Percentiles rank a stretch among this genome's conserved stretches.
Conservation (phyloP, 2,797 vertebrate species). For the Brotula barbata region DNA sequence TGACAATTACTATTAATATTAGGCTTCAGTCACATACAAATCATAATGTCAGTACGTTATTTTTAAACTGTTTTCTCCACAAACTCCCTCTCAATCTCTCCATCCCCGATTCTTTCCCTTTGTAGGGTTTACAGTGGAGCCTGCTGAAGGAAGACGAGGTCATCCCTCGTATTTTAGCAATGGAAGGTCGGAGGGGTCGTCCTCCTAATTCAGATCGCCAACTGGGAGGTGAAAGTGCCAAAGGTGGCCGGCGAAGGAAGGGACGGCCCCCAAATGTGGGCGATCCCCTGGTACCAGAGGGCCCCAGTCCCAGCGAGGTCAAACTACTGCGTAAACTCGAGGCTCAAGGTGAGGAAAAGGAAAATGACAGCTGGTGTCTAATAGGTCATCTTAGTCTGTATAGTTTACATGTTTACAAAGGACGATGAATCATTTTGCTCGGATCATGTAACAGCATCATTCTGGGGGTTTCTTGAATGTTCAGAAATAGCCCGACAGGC, state of each 20-base stretch:
- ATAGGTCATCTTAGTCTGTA: too few relatives aligned
- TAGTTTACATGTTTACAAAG: neutral
- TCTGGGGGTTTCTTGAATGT: slow-evolving; percentile 39
- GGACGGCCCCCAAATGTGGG: slow-evolving; percentile 93
- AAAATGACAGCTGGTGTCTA: slow-evolving; percentile 33
- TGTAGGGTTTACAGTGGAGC: slow-evolving; percentile 96
- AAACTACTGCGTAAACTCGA: slow-evolving; percentile 95
- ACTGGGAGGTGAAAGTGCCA: slow-evolving; percentile 77
- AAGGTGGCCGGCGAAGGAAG: slow-evolving; percentile 85
- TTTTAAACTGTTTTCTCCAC: slow-evolving; percentile 11
- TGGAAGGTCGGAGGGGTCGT: slow-evolving; percentile 92
- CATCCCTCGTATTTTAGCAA: slow-evolving; percentile 90
- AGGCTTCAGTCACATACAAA: slow-evolving; percentile 26
- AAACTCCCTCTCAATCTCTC: slow-evolving; percentile 24
- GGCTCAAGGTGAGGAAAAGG: slow-evolving; percentile 88
- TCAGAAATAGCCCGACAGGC: slow-evolving; percentile 97
- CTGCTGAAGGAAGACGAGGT: slow-evolving; percentile 95
- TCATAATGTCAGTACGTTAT: slow-evolving; percentile 16
- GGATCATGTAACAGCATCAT: slow-evolving; percentile 15
- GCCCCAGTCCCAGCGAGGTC: slow-evolving; percentile 86
- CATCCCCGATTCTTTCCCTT: slow-evolving; percentile 11
- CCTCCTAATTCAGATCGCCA: slow-evolving; percentile 88
- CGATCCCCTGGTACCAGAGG: slow-evolving; percentile 78
- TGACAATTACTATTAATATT: slow-evolving; percentile 1
- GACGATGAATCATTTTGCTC: neutral